phyloP scores from a whole-genome alignment of 2,113 vertebrate species.

The Abramis brama region DNA sequence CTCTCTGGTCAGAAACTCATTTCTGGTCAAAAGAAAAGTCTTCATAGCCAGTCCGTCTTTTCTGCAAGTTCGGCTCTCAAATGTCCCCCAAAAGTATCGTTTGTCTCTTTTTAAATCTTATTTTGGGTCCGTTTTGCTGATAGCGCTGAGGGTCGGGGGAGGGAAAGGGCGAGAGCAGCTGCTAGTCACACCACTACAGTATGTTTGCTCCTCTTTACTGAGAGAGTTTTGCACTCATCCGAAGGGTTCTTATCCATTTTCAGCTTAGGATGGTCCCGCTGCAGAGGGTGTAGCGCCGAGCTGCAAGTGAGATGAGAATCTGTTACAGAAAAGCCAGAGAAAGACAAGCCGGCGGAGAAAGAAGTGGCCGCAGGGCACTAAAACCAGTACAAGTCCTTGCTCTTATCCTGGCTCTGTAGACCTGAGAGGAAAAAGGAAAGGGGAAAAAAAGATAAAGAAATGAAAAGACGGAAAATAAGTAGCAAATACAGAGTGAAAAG shows the following conservation, averaged over 20 bases:
- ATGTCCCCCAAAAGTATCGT: constrained; percentile 7
- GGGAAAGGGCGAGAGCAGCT: constrained; percentile 44
- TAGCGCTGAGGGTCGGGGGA: constrained; percentile 11
- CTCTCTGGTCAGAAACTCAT: constrained; percentile 47
- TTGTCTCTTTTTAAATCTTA: constrained; percentile 36
- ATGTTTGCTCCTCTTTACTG: constrained; percentile 43
- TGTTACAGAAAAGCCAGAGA: constrained; percentile 85
- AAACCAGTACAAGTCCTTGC: constrained; percentile 98
- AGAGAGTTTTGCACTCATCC: constrained; percentile 50
- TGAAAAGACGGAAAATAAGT: constrained; percentile 28
- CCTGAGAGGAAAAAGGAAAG: constrained; percentile 80
- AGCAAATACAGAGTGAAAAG: constrained; percentile 24
- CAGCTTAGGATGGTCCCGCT: constrained; percentile 90
- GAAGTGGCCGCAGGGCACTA: constrained; percentile 79
- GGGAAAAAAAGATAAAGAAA: constrained; percentile 54
- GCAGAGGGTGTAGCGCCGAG: constrained; percentile 88
- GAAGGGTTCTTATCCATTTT: constrained; percentile 63
- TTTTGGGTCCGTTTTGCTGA: constrained; percentile 49
- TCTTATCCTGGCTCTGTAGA: constrained; percentile 96
- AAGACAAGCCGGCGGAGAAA: constrained; percentile 73
- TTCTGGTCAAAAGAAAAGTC: constrained; percentile 36
- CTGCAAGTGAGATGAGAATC: constrained; percentile 97
- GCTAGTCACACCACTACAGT: constrained; percentile 48
- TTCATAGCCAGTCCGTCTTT: constrained; percentile 19
- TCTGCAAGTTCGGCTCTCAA: constrained; percentile 18